Evolutionary conservation across 1,140 invertebrate genomes (phyloP), one percentile per base, ranked within the genome.

Genomic region (Medauroidea extradentata): DNA sequence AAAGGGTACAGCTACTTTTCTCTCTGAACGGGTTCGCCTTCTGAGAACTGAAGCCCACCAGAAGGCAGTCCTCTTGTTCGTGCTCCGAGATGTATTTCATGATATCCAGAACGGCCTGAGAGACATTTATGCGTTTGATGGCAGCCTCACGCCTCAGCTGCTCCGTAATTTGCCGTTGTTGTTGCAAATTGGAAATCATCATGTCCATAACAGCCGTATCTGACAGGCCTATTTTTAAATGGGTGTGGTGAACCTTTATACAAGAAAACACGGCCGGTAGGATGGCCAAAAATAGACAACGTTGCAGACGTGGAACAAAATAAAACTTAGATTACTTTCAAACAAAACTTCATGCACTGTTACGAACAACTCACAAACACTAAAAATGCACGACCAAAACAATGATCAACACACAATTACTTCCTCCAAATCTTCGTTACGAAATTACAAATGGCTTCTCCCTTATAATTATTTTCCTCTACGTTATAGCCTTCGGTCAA

Each of bases 11-110:
- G 44, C 91, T 90, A 66, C 90, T 94, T 77, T 97, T 97, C 77
- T 98, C 95, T 68, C 94, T 86, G 83, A 97, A 98, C 27, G 96
- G 95, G 80, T 98, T 98, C 8, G 95, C 92, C 75, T 95, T 95
- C 73, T 97, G 94, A 60, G 90, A 94, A 55, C 92, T 90, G 76
- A 98, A 97, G 3, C 94, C 95, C 68, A 94, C 88, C 56, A 98
- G 83, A n/a, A 98, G 84, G 70, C 90, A 96, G 78, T 98, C 95
- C 71, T 96, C 93, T 67, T 93, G 89, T 72, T 94, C 87, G 69
- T 97, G 93, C 70, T 96, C 92, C 29, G 87, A 85, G 58, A 97
- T 93, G 69, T 89, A 97, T 72, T 93, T 91, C 75, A 94, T 90
- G 62, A 98, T 94, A 67, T 98, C 94, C 63, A 93, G 87, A 54